These are phyloP conservation scores for Pelobates cultripes DNA, from an alignment of 2,797 vertebrate species.

Conservation along the genomic window DNA sequence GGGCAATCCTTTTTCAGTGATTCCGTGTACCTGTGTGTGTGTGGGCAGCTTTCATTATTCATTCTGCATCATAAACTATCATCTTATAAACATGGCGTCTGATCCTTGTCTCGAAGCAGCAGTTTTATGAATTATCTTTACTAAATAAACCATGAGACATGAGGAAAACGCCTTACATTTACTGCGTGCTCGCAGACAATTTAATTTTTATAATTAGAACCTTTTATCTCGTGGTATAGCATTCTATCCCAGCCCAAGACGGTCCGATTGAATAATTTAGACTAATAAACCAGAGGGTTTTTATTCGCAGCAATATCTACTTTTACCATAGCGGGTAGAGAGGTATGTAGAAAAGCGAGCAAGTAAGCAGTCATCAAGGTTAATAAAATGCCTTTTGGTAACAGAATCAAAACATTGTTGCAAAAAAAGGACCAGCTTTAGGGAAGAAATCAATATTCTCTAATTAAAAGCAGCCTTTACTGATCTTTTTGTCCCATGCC, in stretches of 20 bases:
- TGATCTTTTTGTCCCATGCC: no score
- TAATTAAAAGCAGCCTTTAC: background rate
- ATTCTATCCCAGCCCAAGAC: background rate
- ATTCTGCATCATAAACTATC: no score
- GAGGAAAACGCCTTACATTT: background rate
- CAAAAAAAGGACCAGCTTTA: background rate
- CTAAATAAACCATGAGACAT: background rate
- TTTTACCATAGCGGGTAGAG: no score
- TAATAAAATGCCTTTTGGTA: background rate
- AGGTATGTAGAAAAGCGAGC: background rate
- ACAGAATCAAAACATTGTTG: background rate
- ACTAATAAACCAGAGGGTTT: no score
- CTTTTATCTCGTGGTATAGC: background rate
- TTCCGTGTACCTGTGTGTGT: no score
- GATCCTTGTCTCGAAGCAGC: background rate
- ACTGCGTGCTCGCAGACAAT: no score
- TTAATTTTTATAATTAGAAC: background rate
- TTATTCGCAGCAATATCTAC: no score
- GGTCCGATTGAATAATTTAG: no score
- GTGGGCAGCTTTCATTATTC: no score
- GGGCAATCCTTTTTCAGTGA: no score
- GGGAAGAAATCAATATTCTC: background rate
- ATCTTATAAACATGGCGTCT: no score
- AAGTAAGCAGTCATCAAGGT: background rate
- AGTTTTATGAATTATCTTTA: background rate